phyloP scores from a whole-genome alignment of 1,140 invertebrate species.

The Aphaenogaster floridana region DNA sequence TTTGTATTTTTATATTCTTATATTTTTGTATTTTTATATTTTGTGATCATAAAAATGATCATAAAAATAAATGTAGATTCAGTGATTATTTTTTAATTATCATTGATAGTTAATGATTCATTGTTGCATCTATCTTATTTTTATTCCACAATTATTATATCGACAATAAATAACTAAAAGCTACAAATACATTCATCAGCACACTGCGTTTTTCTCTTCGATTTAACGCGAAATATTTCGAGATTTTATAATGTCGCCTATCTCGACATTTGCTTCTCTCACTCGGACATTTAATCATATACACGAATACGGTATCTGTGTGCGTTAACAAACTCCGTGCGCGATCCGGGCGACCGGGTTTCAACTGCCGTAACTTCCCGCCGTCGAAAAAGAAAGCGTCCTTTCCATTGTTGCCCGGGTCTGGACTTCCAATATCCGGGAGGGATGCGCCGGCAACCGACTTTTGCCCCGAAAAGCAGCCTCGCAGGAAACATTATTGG shows the following conservation, averaged over 20 bases:
- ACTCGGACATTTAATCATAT: constrained; percentile 25
- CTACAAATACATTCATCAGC: background rate
- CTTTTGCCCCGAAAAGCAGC: constrained; percentile 23
- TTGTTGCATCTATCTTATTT: background rate
- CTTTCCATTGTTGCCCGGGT: constrained; percentile 20
- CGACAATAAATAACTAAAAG: background rate
- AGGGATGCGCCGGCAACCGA: constrained; percentile 15
- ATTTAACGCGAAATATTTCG: constrained; percentile 27
- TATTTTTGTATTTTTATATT: too few relatives aligned
- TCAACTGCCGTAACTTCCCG: constrained; percentile 21
- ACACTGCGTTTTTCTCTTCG: background rate
- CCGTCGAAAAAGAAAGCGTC: constrained; percentile 15
- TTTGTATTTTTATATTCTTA: too few relatives aligned
- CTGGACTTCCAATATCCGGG: constrained; percentile 39
- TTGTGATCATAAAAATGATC: background rate
- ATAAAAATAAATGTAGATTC: background rate
- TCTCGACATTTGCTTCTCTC: background rate
- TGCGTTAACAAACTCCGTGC: constrained; percentile 30
- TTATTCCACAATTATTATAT: constrained; percentile 4
- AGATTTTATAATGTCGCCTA: constrained; percentile 21
- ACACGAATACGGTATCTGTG: background rate
- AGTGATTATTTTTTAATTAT: background rate
- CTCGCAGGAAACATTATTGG: constrained; percentile 45
- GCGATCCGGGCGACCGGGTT: background rate
- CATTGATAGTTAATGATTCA: background rate